Evolutionary conservation across 2,888 invertebrate genomes (phyloP), one percentile per base, ranked within the genome.

Genomic region (Heliconius cydno): DNA sequence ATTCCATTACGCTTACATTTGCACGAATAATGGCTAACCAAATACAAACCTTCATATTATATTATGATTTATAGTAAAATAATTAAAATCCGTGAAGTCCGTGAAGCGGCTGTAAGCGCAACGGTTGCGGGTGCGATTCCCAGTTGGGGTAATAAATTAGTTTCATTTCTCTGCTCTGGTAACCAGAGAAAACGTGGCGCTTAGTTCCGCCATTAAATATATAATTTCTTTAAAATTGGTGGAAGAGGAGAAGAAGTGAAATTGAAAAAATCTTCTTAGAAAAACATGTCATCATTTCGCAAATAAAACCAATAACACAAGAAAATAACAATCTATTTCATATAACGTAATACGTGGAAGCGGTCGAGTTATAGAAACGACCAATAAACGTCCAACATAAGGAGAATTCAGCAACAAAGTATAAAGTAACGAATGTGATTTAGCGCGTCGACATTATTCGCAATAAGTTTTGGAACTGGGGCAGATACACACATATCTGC

Each of bases 381-480:
- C 22, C 41, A 63, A 63, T 65, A 74, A 74, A 65, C 63, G 63
- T 74, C 73, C 63, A 25, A 65, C 41, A 63, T 63, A 74, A 74
- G 60, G 41, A 65, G 60, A 25, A 25, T 25, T 13, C 65, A 65
- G 38, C 41, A 74, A 63, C 25, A 65, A 38, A 65, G 22, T 60
- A 75, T 65, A 57, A 34, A 38, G 25, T 63, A 74, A 74, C 41
- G 41, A 65, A 75, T 65, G 75, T 65, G 65, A 75, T 75, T 75
- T 65, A 75, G 38, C 19, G 41, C 60, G 72, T 65, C 63, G 63
- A 63, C 63, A 65, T 75, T 75, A 75, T 65, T 41, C 63, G 75
- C 65, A 75, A 75, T 75, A 75, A 65, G 38, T 75, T 63, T 52
- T 28, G 41, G 28, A 75, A 75, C 65, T 75, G 63, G 75, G 75